Conservation (phyloP, 2,113 vertebrate genomes). For the Sterna hirundo region DNA sequence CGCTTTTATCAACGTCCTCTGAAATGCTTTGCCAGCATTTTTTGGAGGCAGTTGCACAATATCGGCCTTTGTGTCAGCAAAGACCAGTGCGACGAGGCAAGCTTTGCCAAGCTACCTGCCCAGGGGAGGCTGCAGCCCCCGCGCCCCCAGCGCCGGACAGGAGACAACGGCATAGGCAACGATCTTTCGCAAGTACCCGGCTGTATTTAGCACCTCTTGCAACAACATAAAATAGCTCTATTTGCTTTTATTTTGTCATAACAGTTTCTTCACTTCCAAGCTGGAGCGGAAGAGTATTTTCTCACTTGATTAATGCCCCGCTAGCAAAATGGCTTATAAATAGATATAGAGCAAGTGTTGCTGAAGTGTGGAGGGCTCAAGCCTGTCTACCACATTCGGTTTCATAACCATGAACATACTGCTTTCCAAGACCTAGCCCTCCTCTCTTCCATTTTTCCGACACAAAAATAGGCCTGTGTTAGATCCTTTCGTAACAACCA, state of each 20-base stretch:
- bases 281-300: background rate
- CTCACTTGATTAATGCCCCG: background rate
- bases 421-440: conserved; percentile 3
- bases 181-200: background rate
- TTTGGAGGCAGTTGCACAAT: background rate
- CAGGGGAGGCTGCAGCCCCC: accelerated
- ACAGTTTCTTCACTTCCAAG: background rate
- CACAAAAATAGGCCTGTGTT: conserved; percentile 35
- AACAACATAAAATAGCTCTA: background rate
- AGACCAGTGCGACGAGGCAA: accelerated
- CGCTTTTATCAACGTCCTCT: background rate
- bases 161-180: background rate
- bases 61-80: background rate
- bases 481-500: conserved; percentile 53
- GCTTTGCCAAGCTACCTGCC: background rate
- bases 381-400: conserved; percentile 13
- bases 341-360: background rate
- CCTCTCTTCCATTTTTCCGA: conserved; percentile 37
- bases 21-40: background rate
- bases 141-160: background rate
- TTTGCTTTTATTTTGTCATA: conserved; percentile 22
- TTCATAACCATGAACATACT: conserved; percentile 24
- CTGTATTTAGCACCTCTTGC: background rate
- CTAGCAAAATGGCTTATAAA: conserved; percentile 8
- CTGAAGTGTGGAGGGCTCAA: background rate